Percentiles rank a stretch among this genome's conserved stretches.
phyloP scores from a whole-genome alignment of 1,140 invertebrate genomes.

The Hestina assimilis region DNA sequence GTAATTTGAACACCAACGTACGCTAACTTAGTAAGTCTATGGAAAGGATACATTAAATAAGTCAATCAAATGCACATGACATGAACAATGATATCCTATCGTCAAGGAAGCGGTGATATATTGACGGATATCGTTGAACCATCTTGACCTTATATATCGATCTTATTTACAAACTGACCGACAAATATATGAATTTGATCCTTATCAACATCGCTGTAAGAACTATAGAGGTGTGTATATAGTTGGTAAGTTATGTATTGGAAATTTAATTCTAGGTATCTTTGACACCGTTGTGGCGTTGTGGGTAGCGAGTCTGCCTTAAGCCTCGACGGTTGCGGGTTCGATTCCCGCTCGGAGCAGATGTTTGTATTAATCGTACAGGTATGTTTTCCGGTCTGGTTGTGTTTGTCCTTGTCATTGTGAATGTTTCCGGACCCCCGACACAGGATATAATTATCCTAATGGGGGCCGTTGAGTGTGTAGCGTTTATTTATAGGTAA shows the following conservation, averaged over 20 bases:
- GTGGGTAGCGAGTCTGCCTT: too few species aligned
- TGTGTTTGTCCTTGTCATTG: too few species aligned
- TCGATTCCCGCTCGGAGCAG: too few species aligned
- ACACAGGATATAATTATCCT: too few species aligned
- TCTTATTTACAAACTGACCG: neutral
- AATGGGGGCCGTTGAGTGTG: too few species aligned
- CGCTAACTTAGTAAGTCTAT: neutral
- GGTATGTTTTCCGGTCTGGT: too few species aligned
- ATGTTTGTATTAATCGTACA: too few species aligned
- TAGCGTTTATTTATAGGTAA: too few species aligned
- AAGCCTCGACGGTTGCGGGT: too few species aligned
- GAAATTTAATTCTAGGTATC: neutral
- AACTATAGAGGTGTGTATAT: neutral
- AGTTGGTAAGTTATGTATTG: neutral
- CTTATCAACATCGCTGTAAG: neutral
- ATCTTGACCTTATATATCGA: slow-evolving; percentile 4
- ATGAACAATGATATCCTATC: slow-evolving; percentile 21
- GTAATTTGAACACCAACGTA: neutral
- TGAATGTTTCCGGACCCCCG: too few species aligned
- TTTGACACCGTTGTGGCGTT: too few species aligned
- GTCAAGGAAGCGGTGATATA: slow-evolving; percentile 22
- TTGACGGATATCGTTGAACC: slow-evolving; percentile 22
- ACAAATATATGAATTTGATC: neutral
- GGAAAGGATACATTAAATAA: neutral
- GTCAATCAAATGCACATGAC: slow-evolving; percentile 19